Evolutionary conservation across 2,888 invertebrate species (phyloP), one percentile per base, ranked within the genome.

Genomic region (Carpatolechia fugitivella): DNA sequence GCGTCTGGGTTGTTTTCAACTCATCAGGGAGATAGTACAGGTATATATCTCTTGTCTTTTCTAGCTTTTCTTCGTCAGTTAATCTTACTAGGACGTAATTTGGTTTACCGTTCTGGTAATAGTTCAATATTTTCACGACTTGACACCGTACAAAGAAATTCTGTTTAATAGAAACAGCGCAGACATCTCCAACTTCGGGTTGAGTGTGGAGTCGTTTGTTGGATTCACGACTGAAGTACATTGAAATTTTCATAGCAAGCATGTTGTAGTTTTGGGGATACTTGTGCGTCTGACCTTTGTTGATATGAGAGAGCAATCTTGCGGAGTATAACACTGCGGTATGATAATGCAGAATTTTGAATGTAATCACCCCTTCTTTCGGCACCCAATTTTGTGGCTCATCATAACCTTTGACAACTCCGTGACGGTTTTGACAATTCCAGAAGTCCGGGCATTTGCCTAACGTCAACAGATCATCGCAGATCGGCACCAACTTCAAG

Each of bases 311-410:
- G 0, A 83, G 57, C n/a, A 90, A 56, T 54, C 93, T 88, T 0
- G 91, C 94, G 11, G 93, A 92, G 68, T 92, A 94, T 55, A 91
- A 89, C 0, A 91, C 91, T 0, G 94, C 94, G 60, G 92, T 90
- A 53, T 92, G 89, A 24, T 93, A 86, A 60, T 90, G 77, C 7
- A 91, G 65, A 5, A 94, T 87, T 70, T 91, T 88, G 58, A 94
- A 92, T 53, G 90, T 91, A 3, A 94, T 81, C 3, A 80, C 70
- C 0, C 94, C 93, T 44, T 78, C 76, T 61, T 72, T 76, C 0
- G 92, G 93, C 53, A 94, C 77, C 74, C 89, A 78, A 11, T 84
- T 75, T n/a, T 82, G 80, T 3, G 91, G 85, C 53, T 90, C 86
- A 61, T 93, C 91, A 18, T 83, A 81, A 5, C 90, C 77, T 56